Percentiles rank a stretch among this genome's conserved stretches.
phyloP scores from a whole-genome alignment of 2,888 invertebrate genomes.

The Podabrus alpinus region DNA sequence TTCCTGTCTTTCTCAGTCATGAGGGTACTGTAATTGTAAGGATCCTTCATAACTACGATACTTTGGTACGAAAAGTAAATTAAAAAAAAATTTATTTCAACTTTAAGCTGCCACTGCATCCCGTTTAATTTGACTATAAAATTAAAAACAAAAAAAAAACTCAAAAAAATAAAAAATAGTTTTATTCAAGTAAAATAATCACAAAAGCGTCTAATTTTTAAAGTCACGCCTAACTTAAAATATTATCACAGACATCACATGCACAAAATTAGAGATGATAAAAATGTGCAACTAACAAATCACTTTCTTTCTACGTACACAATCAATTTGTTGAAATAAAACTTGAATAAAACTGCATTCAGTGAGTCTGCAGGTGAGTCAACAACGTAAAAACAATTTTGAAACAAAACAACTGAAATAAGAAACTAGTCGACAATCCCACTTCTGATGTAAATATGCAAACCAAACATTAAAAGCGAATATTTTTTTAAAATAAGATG shows the following conservation, averaged over 20 bases:
- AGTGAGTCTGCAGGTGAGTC: not conserved
- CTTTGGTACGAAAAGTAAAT: not conserved
- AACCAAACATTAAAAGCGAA: not conserved
- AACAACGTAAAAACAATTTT: not conserved
- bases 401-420: not conserved
- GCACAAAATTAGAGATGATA: not conserved
- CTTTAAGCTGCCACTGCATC: no score
- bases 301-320: not conserved
- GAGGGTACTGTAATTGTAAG: slow-evolving; percentile 1
- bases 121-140: not conserved
- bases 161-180: not conserved
- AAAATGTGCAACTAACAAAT: not conserved
- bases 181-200: not conserved
- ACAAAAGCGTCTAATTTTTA: not conserved
- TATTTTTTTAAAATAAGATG: not conserved
- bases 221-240: not conserved
- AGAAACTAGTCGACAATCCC: not conserved
- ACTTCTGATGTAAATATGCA: not conserved
- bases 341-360: not conserved
- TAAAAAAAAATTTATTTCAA: no score
- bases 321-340: not conserved
- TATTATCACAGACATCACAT: not conserved
- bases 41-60: slow-evolving; percentile 19
- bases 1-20: not conserved
- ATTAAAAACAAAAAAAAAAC: not conserved